Evolutionary conservation across 2,888 invertebrate genomes (phyloP).

Genomic region (Zygothrica quintamaculata): DNA sequence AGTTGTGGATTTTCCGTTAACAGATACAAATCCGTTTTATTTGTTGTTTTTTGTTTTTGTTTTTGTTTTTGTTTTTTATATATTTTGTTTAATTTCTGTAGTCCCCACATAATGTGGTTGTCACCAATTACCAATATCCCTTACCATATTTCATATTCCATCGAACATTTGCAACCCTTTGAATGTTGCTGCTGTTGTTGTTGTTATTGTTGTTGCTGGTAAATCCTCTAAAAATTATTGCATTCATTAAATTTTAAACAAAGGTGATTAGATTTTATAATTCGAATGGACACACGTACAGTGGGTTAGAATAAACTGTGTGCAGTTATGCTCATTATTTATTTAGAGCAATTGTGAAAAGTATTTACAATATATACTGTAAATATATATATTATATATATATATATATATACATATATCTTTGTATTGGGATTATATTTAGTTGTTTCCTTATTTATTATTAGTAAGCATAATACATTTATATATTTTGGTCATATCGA

Average conservation of each 20-base stretch:
- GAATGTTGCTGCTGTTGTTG: too few relatives aligned
- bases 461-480: slow-evolving; percentile 55
- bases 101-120: slow-evolving; percentile 36
- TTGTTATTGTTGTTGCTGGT: too few relatives aligned
- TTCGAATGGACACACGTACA: slow-evolving; percentile 41
- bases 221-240: slow-evolving; percentile 77
- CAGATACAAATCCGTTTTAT: slow-evolving; percentile 75
- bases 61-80: slow-evolving; percentile 22
- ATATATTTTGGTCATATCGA: slow-evolving; percentile 50
- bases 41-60: slow-evolving; percentile 58
- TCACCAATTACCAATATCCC: slow-evolving; percentile 60
- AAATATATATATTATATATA: too few relatives aligned
- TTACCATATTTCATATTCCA: background rate
- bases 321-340: slow-evolving; percentile 75
- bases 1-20: slow-evolving; percentile 40
- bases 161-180: background rate
- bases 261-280: slow-evolving; percentile 81
- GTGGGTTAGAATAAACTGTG: slow-evolving; percentile 8
- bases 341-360: slow-evolving; percentile 68
- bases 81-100: slow-evolving; percentile 52
- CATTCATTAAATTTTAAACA: slow-evolving; percentile 81
- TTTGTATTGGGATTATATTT: slow-evolving; percentile 32
- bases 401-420: too few relatives aligned
- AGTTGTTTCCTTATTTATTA: slow-evolving; percentile 62
- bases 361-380: slow-evolving; percentile 52